phyloP scores from a whole-genome alignment of 2,888 invertebrate species.

The Lasioglossum pauxillum region DNA sequence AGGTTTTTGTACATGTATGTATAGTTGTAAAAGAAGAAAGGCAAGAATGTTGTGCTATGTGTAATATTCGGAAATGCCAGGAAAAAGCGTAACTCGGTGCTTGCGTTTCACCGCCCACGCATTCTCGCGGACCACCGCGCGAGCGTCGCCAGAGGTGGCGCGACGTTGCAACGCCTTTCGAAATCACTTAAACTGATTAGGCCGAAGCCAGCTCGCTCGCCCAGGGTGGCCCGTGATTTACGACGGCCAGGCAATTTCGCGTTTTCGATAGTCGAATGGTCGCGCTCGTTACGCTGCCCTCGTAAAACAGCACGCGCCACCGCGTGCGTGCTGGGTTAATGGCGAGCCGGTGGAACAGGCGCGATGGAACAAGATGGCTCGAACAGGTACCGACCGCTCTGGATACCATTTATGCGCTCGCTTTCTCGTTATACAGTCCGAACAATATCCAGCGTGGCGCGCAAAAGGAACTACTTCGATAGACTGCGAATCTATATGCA shows the following conservation, averaged over 20 bases:
- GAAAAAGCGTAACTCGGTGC: conserved; percentile 66
- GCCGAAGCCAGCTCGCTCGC: conserved; percentile 52
- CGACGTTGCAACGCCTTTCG: conserved; percentile 68
- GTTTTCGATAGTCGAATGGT: conserved; percentile 71
- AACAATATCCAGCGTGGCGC: background rate
- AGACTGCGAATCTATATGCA: no score
- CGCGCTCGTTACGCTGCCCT: conserved; percentile 63
- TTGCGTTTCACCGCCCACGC: conserved; percentile 63
- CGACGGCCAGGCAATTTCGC: conserved; percentile 72
- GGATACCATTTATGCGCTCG: background rate
- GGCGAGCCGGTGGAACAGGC: conserved; percentile 17
- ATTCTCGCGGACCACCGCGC: conserved; percentile 61
- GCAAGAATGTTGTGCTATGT: no score
- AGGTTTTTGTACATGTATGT: background rate
- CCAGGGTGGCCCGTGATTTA: conserved; percentile 75
- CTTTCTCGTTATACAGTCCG: background rate
- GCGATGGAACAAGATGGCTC: conserved; percentile 21
- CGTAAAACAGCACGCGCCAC: conserved; percentile 68
- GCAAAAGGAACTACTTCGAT: background rate
- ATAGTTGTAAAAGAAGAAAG: no score
- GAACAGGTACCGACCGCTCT: conserved; percentile 4
- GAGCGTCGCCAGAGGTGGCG: conserved; percentile 44
- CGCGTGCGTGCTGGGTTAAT: conserved; percentile 28
- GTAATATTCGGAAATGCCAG: background rate
- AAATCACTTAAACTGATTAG: conserved; percentile 82